Base-by-base conservation (phyloP, 2,888 invertebrate genomes). In the Esperia sulphurella region DNA sequence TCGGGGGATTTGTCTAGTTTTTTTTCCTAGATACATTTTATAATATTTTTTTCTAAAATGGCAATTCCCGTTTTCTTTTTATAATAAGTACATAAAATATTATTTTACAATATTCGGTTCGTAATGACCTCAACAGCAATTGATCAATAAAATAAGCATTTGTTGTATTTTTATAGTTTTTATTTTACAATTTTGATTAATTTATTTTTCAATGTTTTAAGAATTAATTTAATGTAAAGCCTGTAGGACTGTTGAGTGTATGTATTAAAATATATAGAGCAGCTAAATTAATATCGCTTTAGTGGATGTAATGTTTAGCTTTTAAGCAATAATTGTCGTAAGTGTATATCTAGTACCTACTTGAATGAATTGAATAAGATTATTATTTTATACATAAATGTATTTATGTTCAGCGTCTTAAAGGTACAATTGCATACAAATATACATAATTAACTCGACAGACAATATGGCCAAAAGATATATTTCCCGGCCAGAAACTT, bases 251-350 rank as follows among this genome's bases (percentile, higher is more conserved):
- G 35, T 12, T 1, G 21, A 50, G 46, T 55, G 52, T 55, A 47
- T 39, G 14, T 44, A 42, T 53, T 59, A 21, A 46, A 29, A 14
- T n/a, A n/a, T n/a, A n/a, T 45, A 49, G 46, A 31, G 50, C 50
- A 50, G 50, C 43, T 39, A 44, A 44, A 42, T 59, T 43, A 57
- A 43, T 49, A 52, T 49, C 35, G 49, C 52, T 59, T 67, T 58
- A 58, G 53, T 58, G 59, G 39, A 51, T 45, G 48, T 56, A 50
- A 33, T 49, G 40, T 50, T 39, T 63, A 59, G 49, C 45, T 45
- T 47, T 14, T 55, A 60, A 63, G 56, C 41, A 55, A 57, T 61
- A 57, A 50, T 50, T 49, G 47, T n/a, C n/a, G 39, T 46, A 47
- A 46, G 41, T 49, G 44, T 48, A 41, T 30, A 52, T 40, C 21